Evolutionary conservation across 2,888 invertebrate species (phyloP).

Genomic region (Epinotia nisella): DNA sequence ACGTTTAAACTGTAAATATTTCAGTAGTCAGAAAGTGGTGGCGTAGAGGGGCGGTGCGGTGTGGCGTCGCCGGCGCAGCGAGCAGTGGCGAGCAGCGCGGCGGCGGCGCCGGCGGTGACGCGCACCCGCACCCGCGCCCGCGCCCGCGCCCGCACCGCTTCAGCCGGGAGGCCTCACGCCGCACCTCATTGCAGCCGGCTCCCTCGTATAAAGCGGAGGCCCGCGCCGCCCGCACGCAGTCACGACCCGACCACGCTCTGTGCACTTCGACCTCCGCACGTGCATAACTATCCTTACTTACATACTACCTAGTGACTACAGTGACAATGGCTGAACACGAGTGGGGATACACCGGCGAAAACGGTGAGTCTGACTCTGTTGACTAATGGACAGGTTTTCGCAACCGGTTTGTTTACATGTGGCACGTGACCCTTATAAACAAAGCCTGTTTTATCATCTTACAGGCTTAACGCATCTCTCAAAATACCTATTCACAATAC

Average conservation of each 20-base stretch:
- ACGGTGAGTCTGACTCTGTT: conserved; percentile 78
- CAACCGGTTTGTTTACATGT: conserved; percentile 82
- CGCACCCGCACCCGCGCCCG: conserved; percentile 50
- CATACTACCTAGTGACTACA: conserved; percentile 49
- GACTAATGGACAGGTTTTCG: conserved; percentile 51
- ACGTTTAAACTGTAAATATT: conserved; percentile 60
- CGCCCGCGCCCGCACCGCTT: conserved; percentile 55
- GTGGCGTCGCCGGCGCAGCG: conserved; percentile 47
- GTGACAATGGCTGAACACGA: conserved; percentile 77
- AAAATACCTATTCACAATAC: not conserved
- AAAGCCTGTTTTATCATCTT: conserved; percentile 20
- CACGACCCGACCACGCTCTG: conserved; percentile 74
- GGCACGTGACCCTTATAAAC: conserved; percentile 72
- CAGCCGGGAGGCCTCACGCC: conserved; percentile 55
- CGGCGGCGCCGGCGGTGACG: conserved; percentile 58
- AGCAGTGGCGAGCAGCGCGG: conserved; percentile 49
- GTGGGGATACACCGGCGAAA: conserved; percentile 86
- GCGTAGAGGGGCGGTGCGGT: conserved; percentile 53
- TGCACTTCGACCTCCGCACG: conserved; percentile 69
- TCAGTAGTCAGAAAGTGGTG: conserved; percentile 70
- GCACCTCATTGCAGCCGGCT: conserved; percentile 50
- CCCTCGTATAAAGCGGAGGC: conserved; percentile 73
- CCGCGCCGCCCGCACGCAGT: conserved; percentile 76
- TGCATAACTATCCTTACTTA: conserved; percentile 49
- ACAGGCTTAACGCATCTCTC: conserved; percentile 7